A percentile compares a stretch with the other conserved stretches of the same genome.
phyloP scores from a whole-genome alignment of 2,113 vertebrate species.

The Forbesichthys papilliferus region DNA sequence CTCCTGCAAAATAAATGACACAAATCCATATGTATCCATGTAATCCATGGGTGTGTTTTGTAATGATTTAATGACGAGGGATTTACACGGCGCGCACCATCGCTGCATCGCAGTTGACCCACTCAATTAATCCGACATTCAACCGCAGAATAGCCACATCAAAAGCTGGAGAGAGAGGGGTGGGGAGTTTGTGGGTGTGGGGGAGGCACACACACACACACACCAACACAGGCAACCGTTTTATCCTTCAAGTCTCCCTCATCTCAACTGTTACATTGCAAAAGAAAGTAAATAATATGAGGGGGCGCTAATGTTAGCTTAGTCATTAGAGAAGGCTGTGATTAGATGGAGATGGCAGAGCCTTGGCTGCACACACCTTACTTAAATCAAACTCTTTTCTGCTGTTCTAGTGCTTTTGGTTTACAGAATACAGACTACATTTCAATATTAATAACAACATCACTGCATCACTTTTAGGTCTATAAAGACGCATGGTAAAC shows the following conservation, averaged over 20 bases:
- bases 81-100: slow-evolving; percentile 22
- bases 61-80: slow-evolving; percentile 65
- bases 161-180: slow-evolving; percentile 3
- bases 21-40: slow-evolving; percentile 49
- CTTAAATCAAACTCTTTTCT: background rate
- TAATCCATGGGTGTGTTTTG: slow-evolving; percentile 19
- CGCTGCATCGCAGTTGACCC: slow-evolving; percentile 52
- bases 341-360: slow-evolving; percentile 24
- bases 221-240: background rate
- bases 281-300: slow-evolving; percentile 40
- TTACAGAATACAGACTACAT: no score
- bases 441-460: no score
- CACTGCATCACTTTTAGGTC: no score
- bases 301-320: slow-evolving; percentile 10
- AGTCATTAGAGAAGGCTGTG: slow-evolving; percentile 20
- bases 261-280: slow-evolving; percentile 48
- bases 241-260: slow-evolving; percentile 17
- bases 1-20: slow-evolving; percentile 59
- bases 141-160: slow-evolving; percentile 32
- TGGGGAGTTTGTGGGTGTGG: background rate
- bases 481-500: no score
- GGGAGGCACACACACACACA: background rate
- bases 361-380: background rate
- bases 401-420: background rate
- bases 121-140: slow-evolving; percentile 57